phyloP scores from a whole-genome alignment of 2,113 vertebrate genomes.

The Hassar affinis region DNA sequence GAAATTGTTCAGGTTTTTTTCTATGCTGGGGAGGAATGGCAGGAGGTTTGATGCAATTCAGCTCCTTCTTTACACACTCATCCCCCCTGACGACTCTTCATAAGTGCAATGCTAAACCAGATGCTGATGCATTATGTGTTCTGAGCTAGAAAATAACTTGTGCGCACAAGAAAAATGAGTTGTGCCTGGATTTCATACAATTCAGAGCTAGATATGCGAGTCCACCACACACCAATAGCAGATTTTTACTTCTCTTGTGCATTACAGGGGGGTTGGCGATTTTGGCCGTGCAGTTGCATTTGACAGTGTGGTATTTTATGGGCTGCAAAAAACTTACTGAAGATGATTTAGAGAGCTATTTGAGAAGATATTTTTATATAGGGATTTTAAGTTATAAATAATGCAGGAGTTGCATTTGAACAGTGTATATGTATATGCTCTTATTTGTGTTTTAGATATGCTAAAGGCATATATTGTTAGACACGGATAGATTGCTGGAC shows the following conservation, averaged over 20 bases:
- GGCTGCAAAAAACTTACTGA: not conserved
- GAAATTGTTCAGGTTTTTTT: not conserved
- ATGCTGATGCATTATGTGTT: constrained; percentile 11
- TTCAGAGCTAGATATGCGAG: not conserved
- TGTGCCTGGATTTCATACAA: not conserved
- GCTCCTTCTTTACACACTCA: not conserved
- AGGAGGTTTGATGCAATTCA: constrained; percentile 15
- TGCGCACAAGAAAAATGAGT: not conserved
- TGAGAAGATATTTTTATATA: not conserved
- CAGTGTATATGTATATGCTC: not conserved
- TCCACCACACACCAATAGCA: not conserved
- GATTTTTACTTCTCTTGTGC: not conserved
- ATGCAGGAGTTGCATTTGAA: not conserved
- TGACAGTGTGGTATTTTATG: not conserved
- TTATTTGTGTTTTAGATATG: not conserved
- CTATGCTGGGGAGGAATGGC: not conserved
- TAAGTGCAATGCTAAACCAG: not conserved
- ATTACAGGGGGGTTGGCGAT: not conserved
- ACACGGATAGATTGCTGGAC: not conserved
- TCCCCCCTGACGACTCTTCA: not conserved
- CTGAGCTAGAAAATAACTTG: constrained; percentile 4
- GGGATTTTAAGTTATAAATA: not conserved
- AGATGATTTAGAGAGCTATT: not conserved
- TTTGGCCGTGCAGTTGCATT: not conserved
- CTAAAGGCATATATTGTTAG: not conserved